Conservation (phyloP, 2,797 vertebrate genomes). For the Tapirus indicus region DNA sequence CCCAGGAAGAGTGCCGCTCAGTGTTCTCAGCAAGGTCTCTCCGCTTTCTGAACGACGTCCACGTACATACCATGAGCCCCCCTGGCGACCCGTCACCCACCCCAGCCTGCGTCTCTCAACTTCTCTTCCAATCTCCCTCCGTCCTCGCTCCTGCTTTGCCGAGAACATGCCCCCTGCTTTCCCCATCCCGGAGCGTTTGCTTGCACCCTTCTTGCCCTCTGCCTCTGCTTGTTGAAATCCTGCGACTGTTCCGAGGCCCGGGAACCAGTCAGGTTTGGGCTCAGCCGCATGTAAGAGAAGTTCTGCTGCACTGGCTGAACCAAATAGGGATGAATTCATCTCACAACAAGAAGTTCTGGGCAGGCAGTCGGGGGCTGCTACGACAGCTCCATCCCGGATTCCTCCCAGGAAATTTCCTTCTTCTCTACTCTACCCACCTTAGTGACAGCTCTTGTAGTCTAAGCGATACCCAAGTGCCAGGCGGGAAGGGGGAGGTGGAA, state of each 20-base stretch:
- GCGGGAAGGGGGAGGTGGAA: background rate
- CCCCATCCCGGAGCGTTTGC: background rate
- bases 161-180: background rate
- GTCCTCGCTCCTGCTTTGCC: background rate
- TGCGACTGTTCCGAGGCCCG: background rate
- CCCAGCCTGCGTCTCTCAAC: background rate
- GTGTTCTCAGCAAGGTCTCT: background rate
- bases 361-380: background rate
- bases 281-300: background rate
- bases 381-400: background rate
- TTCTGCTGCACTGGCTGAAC: background rate
- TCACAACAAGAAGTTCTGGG: background rate
- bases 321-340: background rate
- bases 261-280: constrained; percentile 4
- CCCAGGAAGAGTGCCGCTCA: background rate
- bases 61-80: too few species aligned
- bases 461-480: background rate
- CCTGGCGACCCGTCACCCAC: rapidly evolving
- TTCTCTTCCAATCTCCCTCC: background rate
- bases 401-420: background rate
- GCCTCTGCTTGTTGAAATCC: background rate
- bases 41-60: background rate
- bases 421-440: background rate
- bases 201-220: background rate
- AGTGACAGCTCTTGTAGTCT: background rate